Evolutionary conservation across 1,140 invertebrate genomes (phyloP), one percentile per base, ranked within the genome.

Genomic region (Lordiphosa collinella): DNA sequence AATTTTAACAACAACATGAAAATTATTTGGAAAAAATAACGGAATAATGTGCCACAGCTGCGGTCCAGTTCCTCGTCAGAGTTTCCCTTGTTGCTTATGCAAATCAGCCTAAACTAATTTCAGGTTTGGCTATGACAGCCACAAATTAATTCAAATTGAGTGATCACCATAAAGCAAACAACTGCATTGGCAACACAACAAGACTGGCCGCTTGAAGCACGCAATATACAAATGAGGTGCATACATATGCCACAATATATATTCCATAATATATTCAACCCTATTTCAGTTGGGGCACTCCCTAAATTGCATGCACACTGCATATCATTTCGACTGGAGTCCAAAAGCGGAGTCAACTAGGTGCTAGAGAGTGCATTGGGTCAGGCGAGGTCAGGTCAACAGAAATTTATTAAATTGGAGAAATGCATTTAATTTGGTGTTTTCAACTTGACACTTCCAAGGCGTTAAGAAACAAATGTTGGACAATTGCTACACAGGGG

Each of bases 61-160:
- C 59, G 63, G 40, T 36, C 36, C 25, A 16, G 48, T n/a, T 51
- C 25, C 35, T 54, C 32, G 53, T 8, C 35, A 59, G 56, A 74
- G 65, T 60, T 62, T 53, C 31, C 56, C 44, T 59, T 75, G 71
- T 59, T 66, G 46, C 61, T 72, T 84, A 82, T 82, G 78, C 78
- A 84, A 82, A 82, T 84, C 49, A 44, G 56, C 18, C 57, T 59
- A 69, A 84, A 84, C 72, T 72, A 82, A 82, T 82, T 78, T 84
- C 68, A 69, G 53, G 67, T 67, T 84, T 62, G 55, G 41, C 41
- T 57, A 72, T 84, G 78, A 84, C 78, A 84, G 78, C 68, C 72
- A 56, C 79, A 78, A 82, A 82, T 82, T 78, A 82, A 82, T 84
- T 84, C 79, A 82, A 82, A 82, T 84, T 84, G 79, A 82, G 57